A percentile compares a stretch with the other conserved stretches of the same genome.
phyloP scores from a whole-genome alignment of 2,113 vertebrate species.

The Pseudois nayaur region DNA sequence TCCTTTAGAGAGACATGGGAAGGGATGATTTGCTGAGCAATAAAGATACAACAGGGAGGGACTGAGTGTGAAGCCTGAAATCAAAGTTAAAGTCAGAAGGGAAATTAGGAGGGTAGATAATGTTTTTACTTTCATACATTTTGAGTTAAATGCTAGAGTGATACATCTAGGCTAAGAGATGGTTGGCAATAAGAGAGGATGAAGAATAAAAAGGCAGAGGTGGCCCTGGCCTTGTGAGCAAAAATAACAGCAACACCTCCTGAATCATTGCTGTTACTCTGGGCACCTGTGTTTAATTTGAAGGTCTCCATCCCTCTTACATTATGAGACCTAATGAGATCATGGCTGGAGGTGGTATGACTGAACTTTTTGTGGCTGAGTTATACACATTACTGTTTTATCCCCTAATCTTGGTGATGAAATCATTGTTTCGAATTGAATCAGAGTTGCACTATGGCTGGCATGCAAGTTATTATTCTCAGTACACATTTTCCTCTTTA shows the following conservation, averaged over 20 bases:
- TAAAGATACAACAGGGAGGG: neutral
- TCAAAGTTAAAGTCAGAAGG: conserved; percentile 32
- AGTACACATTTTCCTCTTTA: conserved; percentile 61
- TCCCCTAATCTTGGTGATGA: conserved; percentile 67
- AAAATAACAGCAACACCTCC: conserved; percentile 29
- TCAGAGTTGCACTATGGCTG: conserved; percentile 62
- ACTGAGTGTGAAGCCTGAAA: conserved; percentile 5
- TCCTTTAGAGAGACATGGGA: conserved; percentile 13
- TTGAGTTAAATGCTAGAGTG: conserved; percentile 6
- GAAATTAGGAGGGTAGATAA: neutral
- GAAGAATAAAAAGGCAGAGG: conserved; percentile 17
- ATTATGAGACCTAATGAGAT: conserved; percentile 67
- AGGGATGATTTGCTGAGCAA: conserved; percentile 15
- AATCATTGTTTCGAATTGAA: conserved; percentile 69
- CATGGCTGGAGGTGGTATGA: conserved; percentile 63
- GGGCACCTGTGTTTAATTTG: conserved; percentile 70
- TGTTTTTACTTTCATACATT: conserved; percentile 19
- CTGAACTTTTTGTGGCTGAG: conserved; percentile 64
- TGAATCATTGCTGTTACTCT: conserved; percentile 25
- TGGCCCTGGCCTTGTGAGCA: neutral
- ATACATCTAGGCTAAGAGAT: conserved; percentile 20
- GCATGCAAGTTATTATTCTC: conserved; percentile 67
- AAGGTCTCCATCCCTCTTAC: conserved; percentile 21
- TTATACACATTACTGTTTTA: conserved; percentile 67
- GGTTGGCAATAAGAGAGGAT: neutral